A percentile compares a stretch with the other conserved stretches of the same genome.
These are phyloP conservation scores for Parazoanthus swiftii DNA, from an alignment of 92 coral and sea anemone species.

Conservation along the genomic window DNA sequence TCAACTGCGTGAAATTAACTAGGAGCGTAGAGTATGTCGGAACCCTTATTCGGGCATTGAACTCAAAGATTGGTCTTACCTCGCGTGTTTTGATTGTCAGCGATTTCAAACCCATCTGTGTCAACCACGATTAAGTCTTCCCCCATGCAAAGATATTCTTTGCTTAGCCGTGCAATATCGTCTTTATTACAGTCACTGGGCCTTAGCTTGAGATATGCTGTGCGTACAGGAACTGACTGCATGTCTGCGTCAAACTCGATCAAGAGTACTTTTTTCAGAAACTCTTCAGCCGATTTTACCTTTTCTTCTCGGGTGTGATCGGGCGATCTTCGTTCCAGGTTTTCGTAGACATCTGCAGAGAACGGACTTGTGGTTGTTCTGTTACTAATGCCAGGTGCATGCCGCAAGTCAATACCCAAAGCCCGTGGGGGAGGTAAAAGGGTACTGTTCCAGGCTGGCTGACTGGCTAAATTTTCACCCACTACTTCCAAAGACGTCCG, in stretches of 20 bases:
- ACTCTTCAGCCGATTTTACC: neutral
- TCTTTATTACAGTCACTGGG: conserved; percentile 17
- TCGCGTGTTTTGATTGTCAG: conserved; percentile 33
- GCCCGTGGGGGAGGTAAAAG: neutral
- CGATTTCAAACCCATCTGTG: conserved; percentile 38
- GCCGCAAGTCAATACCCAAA: neutral
- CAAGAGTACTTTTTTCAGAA: conserved; percentile 20
- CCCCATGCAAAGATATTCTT: conserved; percentile 35
- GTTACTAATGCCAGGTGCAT: neutral
- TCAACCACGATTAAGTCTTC: conserved; percentile 37
- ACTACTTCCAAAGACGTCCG: conserved; percentile 35
- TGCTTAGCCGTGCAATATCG: conserved; percentile 16
- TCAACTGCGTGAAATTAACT: no score
- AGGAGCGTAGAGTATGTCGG: no score
- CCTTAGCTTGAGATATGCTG: conserved; percentile 39
- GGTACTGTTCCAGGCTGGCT: neutral
- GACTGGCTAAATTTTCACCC: neutral
- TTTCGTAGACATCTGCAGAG: no score
- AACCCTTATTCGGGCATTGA: neutral
- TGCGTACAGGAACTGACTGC: conserved; percentile 26
- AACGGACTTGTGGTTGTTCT: no score
- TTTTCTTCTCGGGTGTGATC: no score
- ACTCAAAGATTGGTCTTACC: conserved; percentile 18
- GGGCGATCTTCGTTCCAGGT: no score
- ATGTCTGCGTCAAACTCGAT: conserved; percentile 33